A percentile compares a stretch with the other conserved stretches of the same genome.
Evolutionary conservation across 2,888 invertebrate genomes (phyloP).

Genomic region (Gryllus longicercus): DNA sequence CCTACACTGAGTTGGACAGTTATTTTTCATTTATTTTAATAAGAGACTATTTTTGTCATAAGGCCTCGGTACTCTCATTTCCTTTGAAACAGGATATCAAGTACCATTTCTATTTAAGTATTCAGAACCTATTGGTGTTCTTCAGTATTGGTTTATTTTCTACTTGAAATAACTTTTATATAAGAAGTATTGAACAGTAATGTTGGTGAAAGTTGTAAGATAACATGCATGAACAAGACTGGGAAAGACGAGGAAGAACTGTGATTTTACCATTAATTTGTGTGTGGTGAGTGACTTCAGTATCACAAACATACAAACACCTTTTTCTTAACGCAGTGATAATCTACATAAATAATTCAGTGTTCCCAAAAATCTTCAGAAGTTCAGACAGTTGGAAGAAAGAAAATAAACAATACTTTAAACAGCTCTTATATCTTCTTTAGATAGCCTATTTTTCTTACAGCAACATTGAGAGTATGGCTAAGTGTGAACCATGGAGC

Average conservation of each 20-base stretch:
- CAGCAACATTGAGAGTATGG: neutral
- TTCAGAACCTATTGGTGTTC: too few species aligned
- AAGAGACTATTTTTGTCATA: too few species aligned
- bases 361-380: neutral
- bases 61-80: too few species aligned
- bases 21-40: too few species aligned
- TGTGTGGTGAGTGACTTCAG: slow-evolving; percentile 4
- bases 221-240: neutral
- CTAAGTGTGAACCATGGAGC: neutral
- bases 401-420: neutral
- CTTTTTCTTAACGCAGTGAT: neutral
- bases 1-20: too few species aligned
- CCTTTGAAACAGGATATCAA: too few species aligned
- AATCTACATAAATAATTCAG: neutral
- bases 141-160: too few species aligned
- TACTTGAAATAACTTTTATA: too few species aligned
- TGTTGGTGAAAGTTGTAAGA: too few species aligned
- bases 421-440: neutral
- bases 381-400: neutral
- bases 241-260: neutral
- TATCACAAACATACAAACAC: neutral
- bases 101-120: too few species aligned
- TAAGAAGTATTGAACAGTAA: too few species aligned
- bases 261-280: neutral
- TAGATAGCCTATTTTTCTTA: slow-evolving; percentile 17